Evolutionary conservation across 2,888 invertebrate species (phyloP).

Genomic region (Macrosiphum euphorbiae): DNA sequence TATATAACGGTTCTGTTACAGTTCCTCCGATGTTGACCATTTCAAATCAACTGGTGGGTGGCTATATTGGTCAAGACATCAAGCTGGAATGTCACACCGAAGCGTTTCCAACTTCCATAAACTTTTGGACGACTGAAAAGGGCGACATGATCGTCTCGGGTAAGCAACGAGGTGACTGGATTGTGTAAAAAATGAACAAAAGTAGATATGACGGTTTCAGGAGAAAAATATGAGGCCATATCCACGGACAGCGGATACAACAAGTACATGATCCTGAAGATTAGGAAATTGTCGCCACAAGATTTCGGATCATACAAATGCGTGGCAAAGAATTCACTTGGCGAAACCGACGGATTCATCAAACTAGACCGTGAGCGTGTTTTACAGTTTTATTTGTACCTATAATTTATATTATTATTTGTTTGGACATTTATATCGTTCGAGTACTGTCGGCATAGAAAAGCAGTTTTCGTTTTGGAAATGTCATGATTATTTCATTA

Average conservation of each 20-base stretch:
- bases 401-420: not conserved
- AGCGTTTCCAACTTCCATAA: constrained; percentile 92
- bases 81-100: constrained; percentile 91
- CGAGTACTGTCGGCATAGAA: not conserved
- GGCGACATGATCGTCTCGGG: constrained; percentile 95
- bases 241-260: constrained; percentile 88
- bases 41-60: constrained; percentile 92
- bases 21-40: constrained; percentile 96
- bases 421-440: not conserved
- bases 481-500: not conserved
- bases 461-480: not conserved
- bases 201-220: constrained; percentile 73
- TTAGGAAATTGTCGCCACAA: constrained; percentile 81
- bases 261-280: constrained; percentile 91
- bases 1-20: constrained; percentile 70
- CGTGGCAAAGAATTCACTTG: constrained; percentile 91
- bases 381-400: not conserved
- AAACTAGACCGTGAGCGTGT: constrained; percentile 83
- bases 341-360: constrained; percentile 90
- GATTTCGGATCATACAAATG: constrained; percentile 93
- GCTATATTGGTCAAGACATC: constrained; percentile 89
- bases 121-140: constrained; percentile 93
- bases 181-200: constrained; percentile 58
- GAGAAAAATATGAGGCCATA: constrained; percentile 89
- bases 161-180: constrained; percentile 71